Percentiles rank a stretch among this genome's conserved stretches.
Evolutionary conservation across 2,888 invertebrate species (phyloP).

Genomic region (Xylota sylvarum): DNA sequence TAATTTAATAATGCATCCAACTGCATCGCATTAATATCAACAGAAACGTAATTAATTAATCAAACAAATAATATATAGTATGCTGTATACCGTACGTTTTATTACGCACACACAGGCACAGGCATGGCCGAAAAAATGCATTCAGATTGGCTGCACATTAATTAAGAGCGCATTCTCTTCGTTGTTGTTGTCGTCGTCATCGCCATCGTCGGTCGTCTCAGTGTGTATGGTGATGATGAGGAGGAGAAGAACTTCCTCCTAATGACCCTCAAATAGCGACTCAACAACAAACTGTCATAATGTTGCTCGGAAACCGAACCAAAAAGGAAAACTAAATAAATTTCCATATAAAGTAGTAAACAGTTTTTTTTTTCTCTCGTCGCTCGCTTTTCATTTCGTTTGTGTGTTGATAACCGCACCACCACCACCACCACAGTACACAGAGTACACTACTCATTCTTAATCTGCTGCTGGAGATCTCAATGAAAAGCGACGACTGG

Average conservation of each 20-base stretch:
- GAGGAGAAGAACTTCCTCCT: constrained; percentile 55
- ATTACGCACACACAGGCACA: constrained; percentile 14
- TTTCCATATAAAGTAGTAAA: constrained; percentile 69
- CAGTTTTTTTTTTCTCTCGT: constrained; percentile 36
- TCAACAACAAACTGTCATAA: constrained; percentile 66
- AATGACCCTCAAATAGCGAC: constrained; percentile 70
- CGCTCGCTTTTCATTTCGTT: constrained; percentile 73
- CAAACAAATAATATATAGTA: constrained; percentile 68
- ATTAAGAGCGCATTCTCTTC: constrained; percentile 73
- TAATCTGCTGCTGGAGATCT: constrained; percentile 66
- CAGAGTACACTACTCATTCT: constrained; percentile 46
- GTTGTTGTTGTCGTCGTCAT: neutral
- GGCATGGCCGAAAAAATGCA: constrained; percentile 29
- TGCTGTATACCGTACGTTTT: constrained; percentile 34
- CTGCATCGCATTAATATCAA: constrained; percentile 66
- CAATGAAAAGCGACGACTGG: constrained; percentile 69
- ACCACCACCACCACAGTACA: constrained; percentile 21
- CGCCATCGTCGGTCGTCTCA: no score
- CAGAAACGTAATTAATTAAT: constrained; percentile 74
- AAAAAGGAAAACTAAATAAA: constrained; percentile 73
- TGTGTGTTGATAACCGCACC: constrained; percentile 67
- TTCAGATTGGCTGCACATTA: constrained; percentile 73
- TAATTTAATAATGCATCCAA: constrained; percentile 75
- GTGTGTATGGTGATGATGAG: neutral
- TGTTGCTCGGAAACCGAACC: constrained; percentile 46